phyloP scores from a whole-genome alignment of 92 coral and sea anemone genomes.

The Ricordea florida region DNA sequence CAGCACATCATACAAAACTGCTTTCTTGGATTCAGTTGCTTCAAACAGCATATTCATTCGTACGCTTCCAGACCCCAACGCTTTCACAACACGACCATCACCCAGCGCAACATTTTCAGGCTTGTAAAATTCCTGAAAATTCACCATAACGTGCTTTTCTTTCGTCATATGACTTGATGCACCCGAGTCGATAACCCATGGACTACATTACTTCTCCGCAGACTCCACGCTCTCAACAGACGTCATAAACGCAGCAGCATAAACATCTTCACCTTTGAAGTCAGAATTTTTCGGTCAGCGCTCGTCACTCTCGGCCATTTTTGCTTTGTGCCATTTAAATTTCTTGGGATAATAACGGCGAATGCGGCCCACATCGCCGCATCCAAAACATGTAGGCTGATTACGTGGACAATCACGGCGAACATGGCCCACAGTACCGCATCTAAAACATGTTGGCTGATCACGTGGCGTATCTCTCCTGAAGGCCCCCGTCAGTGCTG shows the following conservation, averaged over 20 bases:
- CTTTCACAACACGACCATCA: slow-evolving; percentile 63
- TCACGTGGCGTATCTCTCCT: slow-evolving; percentile 2
- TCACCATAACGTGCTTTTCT: slow-evolving; percentile 34
- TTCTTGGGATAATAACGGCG: slow-evolving; percentile 31
- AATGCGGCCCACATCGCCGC: slow-evolving; percentile 47
- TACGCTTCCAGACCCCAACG: slow-evolving; percentile 52
- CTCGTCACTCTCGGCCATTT: slow-evolving; percentile 18
- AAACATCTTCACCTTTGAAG: slow-evolving; percentile 32
- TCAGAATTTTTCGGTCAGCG: slow-evolving; percentile 17
- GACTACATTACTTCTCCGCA: neutral
- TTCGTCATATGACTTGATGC: slow-evolving; percentile 62
- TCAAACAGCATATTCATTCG: slow-evolving; percentile 53
- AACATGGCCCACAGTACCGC: neutral
- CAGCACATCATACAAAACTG: slow-evolving; percentile 50
- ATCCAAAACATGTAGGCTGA: slow-evolving; percentile 35
- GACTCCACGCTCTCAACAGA: slow-evolving; percentile 29
- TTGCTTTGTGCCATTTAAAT: slow-evolving; percentile 31
- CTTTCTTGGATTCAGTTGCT: slow-evolving; percentile 31
- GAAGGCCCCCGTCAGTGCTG: slow-evolving; percentile 1
- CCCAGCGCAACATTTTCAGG: slow-evolving; percentile 60
- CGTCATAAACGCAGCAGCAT: slow-evolving; percentile 39
- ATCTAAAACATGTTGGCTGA: too few species aligned
- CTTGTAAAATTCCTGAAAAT: slow-evolving; percentile 31
- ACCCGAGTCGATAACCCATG: slow-evolving; percentile 53
- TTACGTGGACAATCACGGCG: too few species aligned